Evolutionary conservation across 2,888 invertebrate genomes (phyloP).

Genomic region (Orthonevra nobilis): DNA sequence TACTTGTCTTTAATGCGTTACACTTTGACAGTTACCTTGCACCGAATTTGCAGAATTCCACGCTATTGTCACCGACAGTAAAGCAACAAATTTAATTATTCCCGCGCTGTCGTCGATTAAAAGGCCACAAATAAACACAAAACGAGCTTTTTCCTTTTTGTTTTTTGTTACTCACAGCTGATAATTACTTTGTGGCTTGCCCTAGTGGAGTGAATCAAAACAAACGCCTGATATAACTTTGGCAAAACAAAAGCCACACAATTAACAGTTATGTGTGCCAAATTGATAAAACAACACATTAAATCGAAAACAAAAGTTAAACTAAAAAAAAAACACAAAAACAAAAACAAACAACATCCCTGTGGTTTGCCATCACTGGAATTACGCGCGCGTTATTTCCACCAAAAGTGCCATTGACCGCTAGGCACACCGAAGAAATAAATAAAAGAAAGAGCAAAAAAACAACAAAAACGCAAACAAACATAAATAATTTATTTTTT

Average conservation of each 20-base stretch:
- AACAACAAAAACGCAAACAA: too few relatives aligned
- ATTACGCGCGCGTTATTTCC: slow-evolving; percentile 1
- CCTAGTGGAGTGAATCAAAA: slow-evolving; percentile 36
- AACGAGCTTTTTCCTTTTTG: slow-evolving; percentile 4
- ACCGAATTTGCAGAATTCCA: slow-evolving; percentile 20
- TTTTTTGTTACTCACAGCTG: slow-evolving; percentile 1
- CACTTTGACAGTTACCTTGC: slow-evolving; percentile 54
- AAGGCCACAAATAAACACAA: slow-evolving; percentile 2
- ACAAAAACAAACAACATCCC: not conserved
- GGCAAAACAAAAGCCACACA: slow-evolving; percentile 9
- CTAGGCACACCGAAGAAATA: slow-evolving; percentile 1
- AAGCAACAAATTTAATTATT: slow-evolving; percentile 9
- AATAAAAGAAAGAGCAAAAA: not conserved
- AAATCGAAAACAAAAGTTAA: slow-evolving; percentile 15
- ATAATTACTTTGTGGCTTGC: slow-evolving; percentile 36
- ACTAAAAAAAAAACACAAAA: not conserved
- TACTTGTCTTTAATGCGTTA: not conserved
- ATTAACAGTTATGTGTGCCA: slow-evolving; percentile 50
- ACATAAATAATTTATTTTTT: slow-evolving; percentile 28
- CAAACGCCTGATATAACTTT: slow-evolving; percentile 14
- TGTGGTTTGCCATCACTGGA: slow-evolving; percentile 25
- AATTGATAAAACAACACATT: slow-evolving; percentile 56
- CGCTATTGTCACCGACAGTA: slow-evolving; percentile 21
- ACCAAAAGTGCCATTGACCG: slow-evolving; percentile 19
- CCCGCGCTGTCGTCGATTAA: too few relatives aligned